Conservation (phyloP, 2,797 vertebrate genomes). For the Helostoma temminkii region DNA sequence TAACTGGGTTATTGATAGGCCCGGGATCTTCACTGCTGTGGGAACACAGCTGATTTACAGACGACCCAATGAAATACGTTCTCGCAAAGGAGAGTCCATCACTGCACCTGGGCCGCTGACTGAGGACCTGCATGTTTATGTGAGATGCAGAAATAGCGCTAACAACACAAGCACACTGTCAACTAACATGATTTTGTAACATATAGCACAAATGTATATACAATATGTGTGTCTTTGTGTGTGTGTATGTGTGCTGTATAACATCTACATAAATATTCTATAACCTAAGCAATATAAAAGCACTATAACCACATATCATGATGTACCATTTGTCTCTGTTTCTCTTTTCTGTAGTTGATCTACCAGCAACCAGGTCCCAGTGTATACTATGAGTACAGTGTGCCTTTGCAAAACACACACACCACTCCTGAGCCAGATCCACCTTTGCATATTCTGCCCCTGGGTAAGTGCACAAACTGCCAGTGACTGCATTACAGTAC, state of each 20-base stretch:
- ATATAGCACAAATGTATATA: constrained; percentile 3
- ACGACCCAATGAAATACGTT: constrained; percentile 85
- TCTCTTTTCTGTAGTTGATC: constrained; percentile 74
- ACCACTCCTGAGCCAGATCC: constrained; percentile 50
- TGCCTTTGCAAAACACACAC: constrained; percentile 61
- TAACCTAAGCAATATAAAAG: not conserved
- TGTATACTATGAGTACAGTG: constrained; percentile 79
- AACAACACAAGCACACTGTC: not conserved
- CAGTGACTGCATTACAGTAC: constrained; percentile 14
- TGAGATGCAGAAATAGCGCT: constrained; percentile 52
- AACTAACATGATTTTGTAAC: no score
- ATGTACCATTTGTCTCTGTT: not conserved
- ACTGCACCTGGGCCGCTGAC: constrained; percentile 75
- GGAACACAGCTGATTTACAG: constrained; percentile 80
- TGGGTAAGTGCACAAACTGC: constrained; percentile 64
- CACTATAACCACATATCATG: not conserved
- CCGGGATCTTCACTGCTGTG: constrained; percentile 74
- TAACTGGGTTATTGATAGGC: constrained; percentile 85
- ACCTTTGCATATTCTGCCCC: constrained; percentile 51
- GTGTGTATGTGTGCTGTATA: no score
- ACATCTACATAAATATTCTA: no score
- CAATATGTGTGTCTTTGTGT: no score
- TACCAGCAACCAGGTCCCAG: constrained; percentile 83
- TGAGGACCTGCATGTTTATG: constrained; percentile 77
- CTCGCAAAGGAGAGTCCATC: constrained; percentile 82